These are phyloP conservation scores for Haliclona indistincta DNA, from an alignment of 37 sponge, comb jelly and placozoan genomes.

Conservation along the genomic window DNA sequence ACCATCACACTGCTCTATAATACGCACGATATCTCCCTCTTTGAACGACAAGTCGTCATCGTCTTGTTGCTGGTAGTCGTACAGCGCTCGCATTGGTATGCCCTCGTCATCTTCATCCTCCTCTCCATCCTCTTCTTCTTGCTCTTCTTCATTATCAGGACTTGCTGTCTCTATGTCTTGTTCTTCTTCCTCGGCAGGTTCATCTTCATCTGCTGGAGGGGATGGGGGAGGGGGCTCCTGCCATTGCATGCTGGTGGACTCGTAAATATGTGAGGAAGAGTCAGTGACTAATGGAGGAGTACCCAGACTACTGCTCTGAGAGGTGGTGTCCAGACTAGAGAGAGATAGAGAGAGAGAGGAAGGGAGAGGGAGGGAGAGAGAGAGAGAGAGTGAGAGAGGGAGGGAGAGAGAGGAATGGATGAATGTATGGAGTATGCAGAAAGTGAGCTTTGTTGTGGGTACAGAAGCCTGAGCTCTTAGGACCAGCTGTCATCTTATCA, in stretches of 20 bases:
- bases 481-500: conserved; percentile 75
- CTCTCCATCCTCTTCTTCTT: not conserved
- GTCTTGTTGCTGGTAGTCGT: conserved; percentile 35
- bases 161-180: not conserved
- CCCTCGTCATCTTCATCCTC: conserved; percentile 30
- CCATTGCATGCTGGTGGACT: not conserved
- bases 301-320: too few species aligned
- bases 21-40: conserved; percentile 51
- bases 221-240: not conserved
- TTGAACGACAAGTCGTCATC: conserved; percentile 49
- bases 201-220: conserved; percentile 3
- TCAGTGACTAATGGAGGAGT: too few species aligned
- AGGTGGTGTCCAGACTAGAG: too few species aligned
- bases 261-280: not conserved
- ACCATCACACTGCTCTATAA: conserved; percentile 40
- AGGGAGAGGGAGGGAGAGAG: too few species aligned
- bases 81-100: conserved; percentile 49
- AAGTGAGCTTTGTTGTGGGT: too few species aligned
- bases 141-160: conserved; percentile 5
- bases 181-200: not conserved
- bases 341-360: too few species aligned
- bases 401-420: too few species aligned
- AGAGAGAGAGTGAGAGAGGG: too few species aligned
- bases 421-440: conserved; percentile 46
- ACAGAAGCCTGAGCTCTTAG: too few species aligned